These are phyloP conservation scores for Spilogale gracilis DNA, from an alignment of 2,113 vertebrate genomes.

Conservation along the genomic window DNA sequence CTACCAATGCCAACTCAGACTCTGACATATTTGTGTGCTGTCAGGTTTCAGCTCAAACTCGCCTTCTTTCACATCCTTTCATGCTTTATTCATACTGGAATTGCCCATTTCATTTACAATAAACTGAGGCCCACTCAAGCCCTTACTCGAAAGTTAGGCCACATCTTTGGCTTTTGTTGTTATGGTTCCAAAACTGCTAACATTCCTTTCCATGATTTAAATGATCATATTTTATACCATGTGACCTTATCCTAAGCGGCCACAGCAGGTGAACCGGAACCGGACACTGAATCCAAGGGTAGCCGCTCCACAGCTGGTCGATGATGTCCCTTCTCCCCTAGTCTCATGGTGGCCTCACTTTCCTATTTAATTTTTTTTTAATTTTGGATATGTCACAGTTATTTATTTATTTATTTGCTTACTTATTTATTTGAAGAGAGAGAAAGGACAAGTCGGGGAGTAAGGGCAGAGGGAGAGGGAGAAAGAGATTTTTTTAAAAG, in stretches of 20 bases:
- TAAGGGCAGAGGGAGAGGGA: neutral
- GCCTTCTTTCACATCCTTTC: neutral
- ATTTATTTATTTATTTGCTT: neutral
- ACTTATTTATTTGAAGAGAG: neutral
- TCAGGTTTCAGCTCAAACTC: neutral
- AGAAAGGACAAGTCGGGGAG: neutral
- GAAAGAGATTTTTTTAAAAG: neutral
- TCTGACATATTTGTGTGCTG: fast-evolving
- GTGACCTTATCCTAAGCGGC: neutral
- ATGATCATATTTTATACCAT: neutral
- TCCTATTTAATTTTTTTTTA: neutral
- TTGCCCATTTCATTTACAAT: neutral
- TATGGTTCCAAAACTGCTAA: neutral
- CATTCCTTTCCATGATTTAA: neutral
- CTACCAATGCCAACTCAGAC: neutral
- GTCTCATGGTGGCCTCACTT: neutral
- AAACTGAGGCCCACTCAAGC: neutral
- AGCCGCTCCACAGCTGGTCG: neutral
- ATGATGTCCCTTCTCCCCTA: neutral
- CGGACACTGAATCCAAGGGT: neutral
- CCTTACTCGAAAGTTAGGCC: neutral
- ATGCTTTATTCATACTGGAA: neutral
- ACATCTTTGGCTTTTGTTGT: neutral
- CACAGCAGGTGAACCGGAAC: neutral
- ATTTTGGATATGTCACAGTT: neutral